These are phyloP conservation scores for Oriolus oriolus DNA, from an alignment of 2,113 vertebrate genomes.

Conservation along the genomic window DNA sequence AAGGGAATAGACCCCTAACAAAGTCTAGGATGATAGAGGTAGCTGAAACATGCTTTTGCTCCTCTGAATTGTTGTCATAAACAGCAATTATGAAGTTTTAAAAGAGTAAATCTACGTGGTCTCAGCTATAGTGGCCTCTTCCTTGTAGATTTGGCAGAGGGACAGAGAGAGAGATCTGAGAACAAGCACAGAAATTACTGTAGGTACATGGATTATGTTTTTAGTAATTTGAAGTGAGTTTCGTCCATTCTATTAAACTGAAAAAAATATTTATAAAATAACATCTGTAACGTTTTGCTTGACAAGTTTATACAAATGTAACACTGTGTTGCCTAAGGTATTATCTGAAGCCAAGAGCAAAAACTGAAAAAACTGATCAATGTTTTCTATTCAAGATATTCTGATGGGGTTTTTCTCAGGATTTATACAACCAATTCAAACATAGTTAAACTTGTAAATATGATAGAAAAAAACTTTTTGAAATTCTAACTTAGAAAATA, in stretches of 20 bases:
- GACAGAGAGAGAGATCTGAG: not conserved
- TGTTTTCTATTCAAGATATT: not conserved
- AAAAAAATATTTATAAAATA: not conserved
- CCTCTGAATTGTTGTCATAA: not conserved
- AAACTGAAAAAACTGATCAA: not conserved
- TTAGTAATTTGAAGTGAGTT: not conserved
- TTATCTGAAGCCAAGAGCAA: not conserved
- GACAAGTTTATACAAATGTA: not conserved
- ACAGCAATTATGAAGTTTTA: not conserved
- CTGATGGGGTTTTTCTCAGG: not conserved
- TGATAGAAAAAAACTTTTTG: not conserved
- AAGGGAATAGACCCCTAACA: not conserved
- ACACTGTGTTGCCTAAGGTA: not conserved
- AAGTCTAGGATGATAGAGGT: not conserved
- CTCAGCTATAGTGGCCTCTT: not conserved
- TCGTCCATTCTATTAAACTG: not conserved
- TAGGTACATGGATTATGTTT: not conserved
- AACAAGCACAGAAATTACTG: not conserved
- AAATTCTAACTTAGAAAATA: not conserved
- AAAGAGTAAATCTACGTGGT: not conserved
- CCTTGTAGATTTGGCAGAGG: not conserved
- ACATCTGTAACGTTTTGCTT: not conserved
- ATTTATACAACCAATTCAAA: not conserved
- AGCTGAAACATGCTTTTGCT: not conserved
- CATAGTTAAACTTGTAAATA: not conserved